Evolutionary conservation across 2,888 invertebrate genomes (phyloP), one percentile per base, ranked within the genome.

Genomic region (Andrena bicolor): DNA sequence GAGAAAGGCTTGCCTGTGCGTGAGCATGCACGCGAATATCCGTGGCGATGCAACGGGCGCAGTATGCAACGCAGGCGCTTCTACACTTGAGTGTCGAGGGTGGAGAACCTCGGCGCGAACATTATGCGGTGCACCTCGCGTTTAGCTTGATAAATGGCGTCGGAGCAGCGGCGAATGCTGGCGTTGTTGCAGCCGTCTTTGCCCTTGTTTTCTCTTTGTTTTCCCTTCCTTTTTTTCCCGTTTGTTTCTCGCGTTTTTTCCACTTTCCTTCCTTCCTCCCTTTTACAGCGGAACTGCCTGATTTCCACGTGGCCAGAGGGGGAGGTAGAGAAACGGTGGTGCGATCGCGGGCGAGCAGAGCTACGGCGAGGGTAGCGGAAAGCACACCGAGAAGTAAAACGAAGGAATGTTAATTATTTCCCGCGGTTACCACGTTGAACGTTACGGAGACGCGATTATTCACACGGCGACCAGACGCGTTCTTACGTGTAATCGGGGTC

Each of bases 61-160:
- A 49, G 49, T 41, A 53, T 69, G 83, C 60, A 61, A 75, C 60
- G 76, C 76, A 74, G 65, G 58, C 75, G 74, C 73, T 51, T 84
- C 66, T 60, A 72, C 23, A 0, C 73, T 77, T 26, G 72, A 80
- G 73, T 64, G 68, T 61, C 6, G 82, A 61, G 83, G 83, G 73
- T 69, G 81, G 81, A 76, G 83, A 88, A 83, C 68, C 83, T 80
- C 83, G 83, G 74, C 80, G 81, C 51, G 80, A 82, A 88, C 86
- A 86, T 88, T 86, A 88, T 86, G 88, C 78, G 84, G 80, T 80
- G 80, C 77, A 74, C 86, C 84, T 78, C 86, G 86, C 87, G 82
- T 86, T 87, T 84, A 87, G 82, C 78, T 86, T 87, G 87, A 87
- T 87, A 88, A 87, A 87, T 88, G 86, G 86, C 80, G 76, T 71